Conservation (phyloP, 2,797 vertebrate species). For the Tapera naevia region DNA sequence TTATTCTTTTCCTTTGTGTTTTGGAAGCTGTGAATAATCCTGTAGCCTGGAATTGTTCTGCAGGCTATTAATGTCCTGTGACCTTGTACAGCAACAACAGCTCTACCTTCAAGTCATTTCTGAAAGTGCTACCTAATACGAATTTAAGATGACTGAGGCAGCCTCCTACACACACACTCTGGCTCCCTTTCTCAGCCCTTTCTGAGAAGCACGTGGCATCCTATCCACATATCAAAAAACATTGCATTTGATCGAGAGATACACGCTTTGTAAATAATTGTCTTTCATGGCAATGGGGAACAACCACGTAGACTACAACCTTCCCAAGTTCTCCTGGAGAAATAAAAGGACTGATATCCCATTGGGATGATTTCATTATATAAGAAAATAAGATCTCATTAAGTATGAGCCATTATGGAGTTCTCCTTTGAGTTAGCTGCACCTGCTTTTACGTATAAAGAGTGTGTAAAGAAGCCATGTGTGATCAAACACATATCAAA, state of each 20-base stretch:
- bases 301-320: background rate
- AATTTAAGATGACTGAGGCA: slow-evolving; percentile 10
- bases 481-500: slow-evolving; percentile 7
- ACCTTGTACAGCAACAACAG: slow-evolving; percentile 48
- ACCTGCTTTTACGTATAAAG: slow-evolving; percentile 9
- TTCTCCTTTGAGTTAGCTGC: background rate
- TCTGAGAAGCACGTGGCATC: background rate
- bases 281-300: background rate
- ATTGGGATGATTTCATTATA: background rate
- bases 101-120: slow-evolving; percentile 12
- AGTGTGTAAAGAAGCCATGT: background rate
- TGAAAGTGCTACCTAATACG: slow-evolving; percentile 24
- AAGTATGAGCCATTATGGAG: background rate
- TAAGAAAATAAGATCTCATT: background rate
- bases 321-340: background rate
- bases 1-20: background rate
- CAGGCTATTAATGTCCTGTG: slow-evolving; percentile 17
- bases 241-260: background rate
- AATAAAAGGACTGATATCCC: background rate
- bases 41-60: background rate
- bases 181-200: background rate
- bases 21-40: slow-evolving; percentile 45
- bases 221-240: background rate
- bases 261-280: background rate
- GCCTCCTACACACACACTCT: background rate